Evolutionary conservation across 2,797 vertebrate genomes (phyloP), one percentile per base, ranked within the genome.

Genomic region (Xyrichtys novacula): DNA sequence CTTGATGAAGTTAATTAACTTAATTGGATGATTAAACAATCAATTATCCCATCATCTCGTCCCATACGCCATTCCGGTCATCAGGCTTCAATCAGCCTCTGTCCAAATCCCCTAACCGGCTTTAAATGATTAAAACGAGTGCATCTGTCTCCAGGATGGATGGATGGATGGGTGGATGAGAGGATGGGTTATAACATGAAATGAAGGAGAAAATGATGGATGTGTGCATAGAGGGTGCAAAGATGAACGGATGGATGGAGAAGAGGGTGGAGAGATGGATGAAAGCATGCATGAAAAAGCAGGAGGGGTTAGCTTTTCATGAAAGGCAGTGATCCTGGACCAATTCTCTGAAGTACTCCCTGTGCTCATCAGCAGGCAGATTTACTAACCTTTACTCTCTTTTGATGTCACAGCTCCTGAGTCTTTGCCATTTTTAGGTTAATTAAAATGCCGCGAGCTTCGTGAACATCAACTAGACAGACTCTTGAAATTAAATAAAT

Each of bases 1-100:
- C 59, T 66, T 63, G 54, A 84, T 87, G 60, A 76, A 79, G 60
- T 84, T 80, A 63, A 91, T 85, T 60, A 69, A 59, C 65, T 64
- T 85, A 88, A 91, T 84, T 88, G 78, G 70, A 77, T 83, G 74
- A 88, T 89, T 84, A 84, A 88, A 88, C 81, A 85, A 85, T 86
- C 80, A 76, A 85, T 91, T 87, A 88, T 83, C 70, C 75, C 74
- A 83, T 88, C 77, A 83, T 83, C 69, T 36, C 11, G 15, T 74
- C 77, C 67, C 23, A 16, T 56, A 76, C 59, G 79, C 46, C 79
- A 79, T 80, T 74, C 74, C 32, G 64, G 74, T 43, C 83, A 87
- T 76, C 38, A 25, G 61, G 43, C 61, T 20, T 7, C 39, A 12
- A 69, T 81, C 62, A 38, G 85, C 77, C 76, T 61, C 53, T 12